Evolutionary conservation across 2,888 invertebrate genomes (phyloP), one percentile per base, ranked within the genome.

Genomic region (Drosophila mimetica): DNA sequence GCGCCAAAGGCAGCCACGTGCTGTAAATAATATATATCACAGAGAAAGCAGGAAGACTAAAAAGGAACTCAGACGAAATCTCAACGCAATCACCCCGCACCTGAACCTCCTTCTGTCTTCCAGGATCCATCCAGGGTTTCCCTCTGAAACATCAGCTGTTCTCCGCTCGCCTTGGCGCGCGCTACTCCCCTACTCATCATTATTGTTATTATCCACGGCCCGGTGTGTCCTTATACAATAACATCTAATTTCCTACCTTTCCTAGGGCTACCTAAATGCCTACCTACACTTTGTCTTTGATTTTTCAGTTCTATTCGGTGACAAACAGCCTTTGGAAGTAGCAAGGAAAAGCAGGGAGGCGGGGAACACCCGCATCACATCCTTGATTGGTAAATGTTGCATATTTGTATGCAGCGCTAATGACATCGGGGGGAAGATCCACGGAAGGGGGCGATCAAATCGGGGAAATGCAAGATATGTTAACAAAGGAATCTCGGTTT

Each of bases 1-100:
- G 88, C 90, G 89, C 88, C 88, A 88, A 89, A 82, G 55, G 70
- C 22, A 78, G 88, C 77, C 88, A 88, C 88, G 88, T 89, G 88
- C 90, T 88, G 22, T 14, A 34, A 41, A 42, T 4, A 25, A 39
- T 14, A 41, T 9, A n/a, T n/a, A n/a, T n/a, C n/a, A n/a, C 37
- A 36, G 18, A 37, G 41, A 47, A 6, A 34, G n/a, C 53, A 46
- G 61, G 61, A 69, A 65, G 44, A 25, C 28, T 9, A 9, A 46
- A 16, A 36, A 50, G 63, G 54, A 65, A 60, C 64, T 63, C 47
- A 48, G 66, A 70, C 70, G 74, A 76, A 69, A 81, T 47, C 28
- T 67, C 72, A 44, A 80, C 88, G 11, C 11, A 11, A 11, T 30
- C 9, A 83, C 89, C 89, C 86, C 86, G 72, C 89, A 89, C 87